Base-by-base conservation (phyloP, 2,888 invertebrate genomes). In the Chrysolina americana region DNA sequence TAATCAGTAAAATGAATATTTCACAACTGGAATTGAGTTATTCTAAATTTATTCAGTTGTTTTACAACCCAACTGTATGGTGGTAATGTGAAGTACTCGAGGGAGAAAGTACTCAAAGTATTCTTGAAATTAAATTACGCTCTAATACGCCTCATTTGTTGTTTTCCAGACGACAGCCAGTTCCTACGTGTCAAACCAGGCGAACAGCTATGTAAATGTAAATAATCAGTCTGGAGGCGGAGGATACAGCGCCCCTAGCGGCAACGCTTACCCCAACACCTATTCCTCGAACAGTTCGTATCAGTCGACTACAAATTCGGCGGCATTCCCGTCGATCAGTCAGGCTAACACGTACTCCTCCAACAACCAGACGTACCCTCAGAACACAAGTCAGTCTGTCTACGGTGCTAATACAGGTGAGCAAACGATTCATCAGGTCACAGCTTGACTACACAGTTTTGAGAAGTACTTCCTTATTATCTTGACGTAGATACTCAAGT, bases 111-210 rank as follows among this genome's bases (percentile, higher is more conserved):
- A n/a, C n/a, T n/a, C n/a, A n/a, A n/a, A n/a, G n/a, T n/a, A n/a
- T n/a, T n/a, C n/a, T n/a, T n/a, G n/a, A n/a, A n/a, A n/a, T n/a
- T n/a, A n/a, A n/a, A n/a, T n/a, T n/a, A n/a, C n/a, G n/a, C n/a
- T n/a, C n/a, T n/a, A n/a, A n/a, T n/a, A n/a, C n/a, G n/a, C n/a
- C n/a, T n/a, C n/a, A n/a, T 36, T 36, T 36, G 8, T 36, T 36
- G 11, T 65, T 71, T 84, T 82, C 80, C 89, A 91, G 87, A 87
- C 89, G 0, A 90, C 90, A 71, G 82, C 88, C 8, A 88, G 84
- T 83, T 87, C 87, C 78, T 87, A 86, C 74, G 85, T 82, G 69
- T 82, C 85, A 19, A 85, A 85, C 69, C 86, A 86, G 74, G 80
- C 85, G 8, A 86, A 82, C 75, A 87, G 82, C 77, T 88, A 87